Evolutionary conservation across 64 coral and sea anemone genomes (phyloP).

Genomic region (Astreopora myriophthalma): DNA sequence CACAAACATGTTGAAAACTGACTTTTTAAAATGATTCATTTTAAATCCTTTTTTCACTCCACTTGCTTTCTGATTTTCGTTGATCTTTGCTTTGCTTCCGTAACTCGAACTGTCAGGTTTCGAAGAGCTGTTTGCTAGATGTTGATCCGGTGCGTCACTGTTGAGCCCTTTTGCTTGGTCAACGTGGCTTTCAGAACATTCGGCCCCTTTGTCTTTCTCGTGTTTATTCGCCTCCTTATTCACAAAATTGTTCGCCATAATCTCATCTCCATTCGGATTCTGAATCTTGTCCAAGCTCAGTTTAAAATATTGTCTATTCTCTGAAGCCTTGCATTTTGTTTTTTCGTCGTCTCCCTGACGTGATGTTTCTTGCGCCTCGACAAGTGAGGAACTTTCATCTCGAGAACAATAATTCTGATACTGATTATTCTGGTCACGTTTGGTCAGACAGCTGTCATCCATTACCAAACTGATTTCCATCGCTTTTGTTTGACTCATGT

Average conservation of each 20-base stretch:
- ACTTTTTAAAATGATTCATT: constrained; percentile 40
- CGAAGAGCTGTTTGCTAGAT: not conserved
- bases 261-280: not conserved
- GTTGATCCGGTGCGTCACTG: not conserved
- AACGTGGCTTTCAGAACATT: not conserved
- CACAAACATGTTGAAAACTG: constrained; percentile 30
- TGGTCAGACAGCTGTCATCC: not conserved
- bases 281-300: not conserved
- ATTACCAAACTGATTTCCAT: not conserved
- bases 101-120: not conserved
- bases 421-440: not conserved
- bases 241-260: too few relatives aligned
- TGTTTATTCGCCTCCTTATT: not conserved
- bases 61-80: not conserved
- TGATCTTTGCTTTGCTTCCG: not conserved
- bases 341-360: not conserved
- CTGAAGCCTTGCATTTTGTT: too few relatives aligned
- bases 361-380: not conserved
- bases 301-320: too few relatives aligned
- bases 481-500: not conserved
- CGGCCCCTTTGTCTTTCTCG: not conserved
- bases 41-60: not conserved
- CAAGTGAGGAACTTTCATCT: not conserved
- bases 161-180: not conserved
- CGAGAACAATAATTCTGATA: not conserved